These are phyloP conservation scores for Pseudocheirus occidentalis DNA, from an alignment of 2,797 vertebrate species.

Conservation along the genomic window DNA sequence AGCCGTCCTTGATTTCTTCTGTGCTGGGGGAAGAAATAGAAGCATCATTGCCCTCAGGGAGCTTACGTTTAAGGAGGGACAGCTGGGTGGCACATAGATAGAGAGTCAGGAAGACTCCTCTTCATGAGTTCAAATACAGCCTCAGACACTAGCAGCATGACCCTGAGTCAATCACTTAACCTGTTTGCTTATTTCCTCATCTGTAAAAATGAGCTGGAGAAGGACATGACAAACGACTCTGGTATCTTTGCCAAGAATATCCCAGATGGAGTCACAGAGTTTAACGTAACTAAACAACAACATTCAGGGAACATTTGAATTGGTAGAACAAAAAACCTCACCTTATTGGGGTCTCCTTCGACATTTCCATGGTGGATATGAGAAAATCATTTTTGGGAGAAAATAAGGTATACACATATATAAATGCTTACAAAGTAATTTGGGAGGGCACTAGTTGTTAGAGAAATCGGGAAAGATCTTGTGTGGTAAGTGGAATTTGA, in stretches of 20 bases:
- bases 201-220: not conserved
- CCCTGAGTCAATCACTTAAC: not conserved
- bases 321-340: not conserved
- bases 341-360: not conserved
- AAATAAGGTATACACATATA: not conserved
- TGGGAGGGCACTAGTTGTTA: not conserved
- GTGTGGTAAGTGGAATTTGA: not conserved
- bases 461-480: not conserved
- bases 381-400: not conserved
- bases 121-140: too few relatives aligned
- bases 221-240: not conserved
- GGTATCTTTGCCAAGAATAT: not conserved
- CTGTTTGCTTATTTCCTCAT: not conserved
- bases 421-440: not conserved
- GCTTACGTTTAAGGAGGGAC: not conserved
- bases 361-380: not conserved
- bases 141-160: not conserved
- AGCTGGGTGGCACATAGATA: not conserved
- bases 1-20: not conserved
- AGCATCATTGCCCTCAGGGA: not conserved
- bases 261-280: not conserved
- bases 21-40: not conserved
- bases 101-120: not conserved
- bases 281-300: not conserved
- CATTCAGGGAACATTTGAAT: not conserved